Base-by-base conservation (phyloP, 2,797 vertebrate genomes). In the Oreochromis grahami region DNA sequence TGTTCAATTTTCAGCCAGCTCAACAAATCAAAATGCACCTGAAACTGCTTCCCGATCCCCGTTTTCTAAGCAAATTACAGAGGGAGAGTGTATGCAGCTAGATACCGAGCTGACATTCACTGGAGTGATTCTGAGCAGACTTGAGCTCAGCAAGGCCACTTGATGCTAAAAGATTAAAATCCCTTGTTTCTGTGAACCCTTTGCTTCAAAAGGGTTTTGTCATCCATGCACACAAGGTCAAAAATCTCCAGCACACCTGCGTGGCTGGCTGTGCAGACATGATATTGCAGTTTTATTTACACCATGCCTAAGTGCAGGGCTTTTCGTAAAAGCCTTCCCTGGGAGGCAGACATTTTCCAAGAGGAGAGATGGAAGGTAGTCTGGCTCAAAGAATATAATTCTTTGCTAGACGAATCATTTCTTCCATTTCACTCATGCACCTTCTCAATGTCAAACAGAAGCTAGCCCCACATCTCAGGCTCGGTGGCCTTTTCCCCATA, bases 371-470 rank as follows among this genome's bases (percentile, higher is more conserved):
- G 84, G 85, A 88, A 86, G 14, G 45, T 32, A 76, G 85, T 60
- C 60, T 53, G 68, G 79, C 72, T 58, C 83, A 52, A 78, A 81
- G 82, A 77, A 52, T 86, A 84, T 83, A 81, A 68, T 82, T 84
- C 52, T 78, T 56, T 60, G 53, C 43, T n/a, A 51, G 86, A 94
- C 88, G 84, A 95, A 93, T 91, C 85, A 86, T 85, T 87, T 84
- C 80, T 80, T 55, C 84, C 78, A 82, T 91, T 91, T 81, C 84
- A 87, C 91, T 91, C 94, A 89, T 88, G 88, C 90, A 90, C 89
- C 83, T 82, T 85, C 86, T 92, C 90, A 91, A 93, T 91, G 91
- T 94, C 93, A 91, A 94, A 94, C 91, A 83, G 86, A 84, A 80
- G 84, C 86, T 72, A 29, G 87, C 78, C 85, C 84, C 88, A 84